Evolutionary conservation across 2,113 vertebrate genomes (phyloP).

Genomic region (Crotalus viridis): DNA sequence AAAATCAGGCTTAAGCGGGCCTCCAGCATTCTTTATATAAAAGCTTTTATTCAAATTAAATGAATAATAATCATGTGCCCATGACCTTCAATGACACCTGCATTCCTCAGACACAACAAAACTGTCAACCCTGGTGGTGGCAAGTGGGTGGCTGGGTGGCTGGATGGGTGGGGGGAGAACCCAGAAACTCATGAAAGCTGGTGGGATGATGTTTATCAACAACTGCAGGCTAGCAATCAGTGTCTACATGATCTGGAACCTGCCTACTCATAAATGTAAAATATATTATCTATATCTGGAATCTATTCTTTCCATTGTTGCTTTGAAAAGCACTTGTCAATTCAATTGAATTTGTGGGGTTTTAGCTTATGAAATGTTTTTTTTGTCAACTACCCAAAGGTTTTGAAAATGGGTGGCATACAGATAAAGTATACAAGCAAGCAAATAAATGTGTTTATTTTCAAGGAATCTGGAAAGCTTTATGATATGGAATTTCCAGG

Average conservation of each 20-base stretch:
- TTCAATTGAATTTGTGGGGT: neutral
- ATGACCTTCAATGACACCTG: conserved; percentile 71
- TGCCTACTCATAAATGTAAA: neutral
- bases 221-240: conserved; percentile 52
- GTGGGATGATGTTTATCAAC: conserved; percentile 60
- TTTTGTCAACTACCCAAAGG: neutral
- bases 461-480: neutral
- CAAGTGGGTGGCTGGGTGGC: neutral
- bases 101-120: conserved; percentile 66
- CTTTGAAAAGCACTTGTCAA: neutral
- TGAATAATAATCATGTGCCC: conserved; percentile 68
- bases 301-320: conserved; percentile 35
- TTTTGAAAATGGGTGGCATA: neutral
- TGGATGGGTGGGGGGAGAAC: neutral
- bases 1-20: conserved; percentile 63
- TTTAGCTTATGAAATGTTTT: neutral
- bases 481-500: neutral
- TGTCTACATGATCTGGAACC: conserved; percentile 58
- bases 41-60: conserved; percentile 71
- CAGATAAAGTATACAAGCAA: neutral
- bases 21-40: conserved; percentile 62
- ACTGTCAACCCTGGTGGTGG: conserved; percentile 62
- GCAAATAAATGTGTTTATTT: neutral
- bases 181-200: conserved; percentile 51
- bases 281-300: conserved; percentile 34